Evolutionary conservation across 2,113 vertebrate species (phyloP).

Genomic region (Apistogramma diplotaenia): DNA sequence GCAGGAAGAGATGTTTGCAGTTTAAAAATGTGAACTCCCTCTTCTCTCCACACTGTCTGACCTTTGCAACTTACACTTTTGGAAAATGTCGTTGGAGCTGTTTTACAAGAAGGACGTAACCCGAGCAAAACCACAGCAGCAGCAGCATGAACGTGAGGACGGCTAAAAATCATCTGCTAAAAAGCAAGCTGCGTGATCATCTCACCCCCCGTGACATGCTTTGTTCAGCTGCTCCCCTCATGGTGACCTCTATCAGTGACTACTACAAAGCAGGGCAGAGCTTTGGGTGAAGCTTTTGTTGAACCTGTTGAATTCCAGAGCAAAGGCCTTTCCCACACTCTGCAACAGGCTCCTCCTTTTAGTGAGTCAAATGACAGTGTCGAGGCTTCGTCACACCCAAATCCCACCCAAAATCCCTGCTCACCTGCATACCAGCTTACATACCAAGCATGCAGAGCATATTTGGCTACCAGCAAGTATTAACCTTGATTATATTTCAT

Average conservation of each 20-base stretch:
- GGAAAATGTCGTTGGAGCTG: conserved; percentile 30
- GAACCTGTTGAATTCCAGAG: conserved; percentile 70
- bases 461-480: background rate
- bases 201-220: conserved; percentile 17
- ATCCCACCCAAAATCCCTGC: background rate
- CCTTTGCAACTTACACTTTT: background rate
- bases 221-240: conserved; percentile 19
- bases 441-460: conserved; percentile 5
- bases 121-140: background rate
- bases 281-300: conserved; percentile 62
- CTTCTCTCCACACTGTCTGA: background rate
- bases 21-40: conserved; percentile 14
- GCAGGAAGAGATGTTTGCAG: conserved; percentile 19
- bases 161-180: background rate
- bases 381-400: conserved; percentile 20
- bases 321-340: conserved; percentile 68
- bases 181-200: background rate
- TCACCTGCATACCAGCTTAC: conserved; percentile 6
- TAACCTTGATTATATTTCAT: background rate
- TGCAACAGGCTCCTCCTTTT: conserved; percentile 14
- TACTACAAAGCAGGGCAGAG: conserved; percentile 38
- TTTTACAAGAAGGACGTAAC: conserved; percentile 9
- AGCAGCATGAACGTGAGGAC: background rate
- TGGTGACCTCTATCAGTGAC: conserved; percentile 51
- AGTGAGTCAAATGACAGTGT: conserved; percentile 14